Evolutionary conservation across 2,113 vertebrate genomes (phyloP).

Genomic region (Hippocampus barbouri): DNA sequence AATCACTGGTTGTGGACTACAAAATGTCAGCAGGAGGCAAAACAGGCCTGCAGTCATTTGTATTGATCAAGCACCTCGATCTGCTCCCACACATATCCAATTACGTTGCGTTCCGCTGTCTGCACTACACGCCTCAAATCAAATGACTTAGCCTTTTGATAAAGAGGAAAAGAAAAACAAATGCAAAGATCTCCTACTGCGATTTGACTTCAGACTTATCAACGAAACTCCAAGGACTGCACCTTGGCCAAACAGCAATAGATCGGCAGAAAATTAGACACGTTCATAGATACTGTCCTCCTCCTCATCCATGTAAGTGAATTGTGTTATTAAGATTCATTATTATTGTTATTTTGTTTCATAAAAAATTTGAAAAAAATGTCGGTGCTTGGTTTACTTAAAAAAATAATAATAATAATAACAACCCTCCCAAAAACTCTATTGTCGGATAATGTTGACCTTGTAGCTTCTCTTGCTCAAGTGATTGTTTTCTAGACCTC

Average conservation of each 20-base stretch:
- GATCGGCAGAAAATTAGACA: background rate
- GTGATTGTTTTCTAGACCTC: no score
- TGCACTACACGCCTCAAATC: background rate
- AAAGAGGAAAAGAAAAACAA: background rate
- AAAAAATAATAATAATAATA: no score
- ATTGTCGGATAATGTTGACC: no score
- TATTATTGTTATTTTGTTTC: no score
- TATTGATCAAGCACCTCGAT: constrained; percentile 1
- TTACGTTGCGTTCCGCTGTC: background rate
- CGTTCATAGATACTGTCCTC: no score
- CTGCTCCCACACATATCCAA: background rate
- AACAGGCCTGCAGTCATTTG: background rate
- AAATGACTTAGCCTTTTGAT: background rate
- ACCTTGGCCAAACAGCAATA: background rate
- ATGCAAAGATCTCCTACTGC: background rate
- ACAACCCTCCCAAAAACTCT: no score
- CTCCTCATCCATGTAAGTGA: no score
- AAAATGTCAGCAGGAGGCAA: background rate
- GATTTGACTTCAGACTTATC: background rate
- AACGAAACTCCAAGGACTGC: background rate
- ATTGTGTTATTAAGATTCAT: no score
- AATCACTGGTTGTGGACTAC: background rate
- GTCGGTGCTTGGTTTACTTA: no score
- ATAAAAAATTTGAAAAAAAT: no score
- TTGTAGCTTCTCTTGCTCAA: no score